Evolutionary conservation across 2,797 vertebrate genomes (phyloP).

Genomic region (Nyctalus aviator): DNA sequence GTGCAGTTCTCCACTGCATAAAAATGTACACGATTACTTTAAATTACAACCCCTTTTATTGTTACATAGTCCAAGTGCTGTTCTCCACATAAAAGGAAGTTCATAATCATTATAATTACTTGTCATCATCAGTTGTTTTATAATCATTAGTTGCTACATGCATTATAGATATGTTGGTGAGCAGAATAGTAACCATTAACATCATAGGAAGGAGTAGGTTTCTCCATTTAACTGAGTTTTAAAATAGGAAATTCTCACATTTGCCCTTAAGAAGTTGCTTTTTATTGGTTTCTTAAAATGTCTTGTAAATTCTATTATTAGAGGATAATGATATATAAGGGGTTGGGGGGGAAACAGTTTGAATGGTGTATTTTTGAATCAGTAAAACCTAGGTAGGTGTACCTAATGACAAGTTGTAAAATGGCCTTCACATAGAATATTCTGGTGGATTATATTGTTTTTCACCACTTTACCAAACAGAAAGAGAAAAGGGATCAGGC

Average conservation of each 20-base stretch:
- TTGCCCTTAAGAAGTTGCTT: conserved; percentile 61
- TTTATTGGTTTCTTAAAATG: conserved; percentile 59
- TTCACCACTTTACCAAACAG: conserved; percentile 14
- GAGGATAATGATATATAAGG: conserved; percentile 65
- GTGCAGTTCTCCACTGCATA: conserved; percentile 30
- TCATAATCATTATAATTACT: conserved; percentile 72
- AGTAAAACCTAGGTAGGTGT: conserved; percentile 41
- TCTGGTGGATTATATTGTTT: conserved; percentile 64
- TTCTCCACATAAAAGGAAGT: conserved; percentile 64
- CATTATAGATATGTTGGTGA: conserved; percentile 77
- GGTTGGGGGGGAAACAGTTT: background rate
- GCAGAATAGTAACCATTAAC: conserved; percentile 56
- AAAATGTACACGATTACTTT: conserved; percentile 72
- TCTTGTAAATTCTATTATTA: conserved; percentile 66
- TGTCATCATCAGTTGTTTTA: conserved; percentile 68
- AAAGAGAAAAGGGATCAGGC: background rate
- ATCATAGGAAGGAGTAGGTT: conserved; percentile 38
- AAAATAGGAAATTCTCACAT: conserved; percentile 71
- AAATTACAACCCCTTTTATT: conserved; percentile 66
- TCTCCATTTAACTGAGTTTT: conserved; percentile 70
- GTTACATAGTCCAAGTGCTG: conserved; percentile 23
- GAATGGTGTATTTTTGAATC: conserved; percentile 38
- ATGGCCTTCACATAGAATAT: conserved; percentile 14
- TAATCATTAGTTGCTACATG: conserved; percentile 68
- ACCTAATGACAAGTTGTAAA: conserved; percentile 65